Percentiles rank a stretch among this genome's conserved stretches.
These are phyloP conservation scores for Saturnia japonica DNA, from an alignment of 2,888 invertebrate species.

Conservation along the genomic window DNA sequence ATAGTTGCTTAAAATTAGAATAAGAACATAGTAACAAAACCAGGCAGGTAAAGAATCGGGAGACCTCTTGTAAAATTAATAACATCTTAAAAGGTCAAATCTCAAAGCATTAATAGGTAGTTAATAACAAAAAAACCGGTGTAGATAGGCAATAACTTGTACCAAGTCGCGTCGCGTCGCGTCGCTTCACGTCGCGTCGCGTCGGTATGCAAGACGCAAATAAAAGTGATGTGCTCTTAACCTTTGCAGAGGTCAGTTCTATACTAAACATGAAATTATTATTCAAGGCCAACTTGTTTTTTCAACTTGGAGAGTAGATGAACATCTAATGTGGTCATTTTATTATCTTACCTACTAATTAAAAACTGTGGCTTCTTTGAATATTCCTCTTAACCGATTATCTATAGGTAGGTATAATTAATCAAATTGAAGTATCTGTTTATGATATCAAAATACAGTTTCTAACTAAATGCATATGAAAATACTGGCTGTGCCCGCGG, in stretches of 20 bases:
- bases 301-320: conserved; percentile 39
- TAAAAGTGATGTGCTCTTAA: conserved; percentile 76
- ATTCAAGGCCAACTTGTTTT: conserved; percentile 66
- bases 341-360: conserved; percentile 53
- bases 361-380: conserved; percentile 26
- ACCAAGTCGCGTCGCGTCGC: conserved; percentile 45
- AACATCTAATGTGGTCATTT: conserved; percentile 40
- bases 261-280: conserved; percentile 70
- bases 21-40: conserved; percentile 18
- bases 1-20: conserved; percentile 3
- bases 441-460: too few species aligned
- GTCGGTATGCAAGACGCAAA: conserved; percentile 58
- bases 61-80: conserved; percentile 29
- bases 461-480: too few species aligned
- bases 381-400: conserved; percentile 1
- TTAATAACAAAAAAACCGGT: conserved; percentile 39
- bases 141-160: conserved; percentile 51
- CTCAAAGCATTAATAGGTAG: conserved; percentile 32
- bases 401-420: too few species aligned
- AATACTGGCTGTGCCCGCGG: too few species aligned
- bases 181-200: conserved; percentile 40
- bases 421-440: too few species aligned
- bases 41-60: conserved; percentile 23
- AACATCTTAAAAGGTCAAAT: conserved; percentile 40
- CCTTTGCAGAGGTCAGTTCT: conserved; percentile 71